phyloP scores from a whole-genome alignment of 2,797 vertebrate species.

The Tokudaia muenninki region DNA sequence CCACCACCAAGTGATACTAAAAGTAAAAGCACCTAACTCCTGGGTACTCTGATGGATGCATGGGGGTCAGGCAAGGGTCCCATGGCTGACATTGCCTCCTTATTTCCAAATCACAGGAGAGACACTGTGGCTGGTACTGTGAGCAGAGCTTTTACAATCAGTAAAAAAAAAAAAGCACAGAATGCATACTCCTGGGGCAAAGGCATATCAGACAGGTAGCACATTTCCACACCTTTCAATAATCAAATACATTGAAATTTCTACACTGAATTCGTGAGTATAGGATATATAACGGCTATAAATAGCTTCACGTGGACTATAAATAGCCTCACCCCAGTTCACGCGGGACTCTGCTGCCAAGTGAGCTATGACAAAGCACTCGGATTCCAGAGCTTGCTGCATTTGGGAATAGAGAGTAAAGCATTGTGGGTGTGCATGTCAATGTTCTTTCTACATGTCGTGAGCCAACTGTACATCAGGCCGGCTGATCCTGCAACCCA shows the following conservation, averaged over 20 bases:
- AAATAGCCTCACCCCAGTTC: slow-evolving; percentile 72
- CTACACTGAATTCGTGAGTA: not conserved
- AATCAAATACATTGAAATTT: not conserved
- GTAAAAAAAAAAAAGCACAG: not conserved
- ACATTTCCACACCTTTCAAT: not conserved
- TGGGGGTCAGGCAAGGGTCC: not conserved
- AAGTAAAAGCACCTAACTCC: not conserved
- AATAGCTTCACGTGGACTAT: slow-evolving; percentile 69
- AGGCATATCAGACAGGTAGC: not conserved
- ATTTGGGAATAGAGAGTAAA: not conserved
- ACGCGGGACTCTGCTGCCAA: slow-evolving; percentile 55
- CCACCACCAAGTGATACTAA: not conserved
- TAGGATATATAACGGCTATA: slow-evolving; percentile 34
- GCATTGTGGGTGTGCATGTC: not conserved
- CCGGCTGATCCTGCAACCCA: not conserved
- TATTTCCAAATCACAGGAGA: not conserved
- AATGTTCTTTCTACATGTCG: too few species aligned
- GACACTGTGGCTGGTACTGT: not conserved
- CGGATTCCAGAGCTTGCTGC: slow-evolving; percentile 15
- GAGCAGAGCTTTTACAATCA: not conserved
- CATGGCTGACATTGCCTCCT: not conserved
- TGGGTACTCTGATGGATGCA: not conserved
- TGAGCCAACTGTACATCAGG: not conserved
- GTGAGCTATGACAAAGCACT: slow-evolving; percentile 47
- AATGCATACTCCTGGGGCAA: not conserved